phyloP scores from a whole-genome alignment of 2,888 invertebrate species.

The Plebejus melissa region DNA sequence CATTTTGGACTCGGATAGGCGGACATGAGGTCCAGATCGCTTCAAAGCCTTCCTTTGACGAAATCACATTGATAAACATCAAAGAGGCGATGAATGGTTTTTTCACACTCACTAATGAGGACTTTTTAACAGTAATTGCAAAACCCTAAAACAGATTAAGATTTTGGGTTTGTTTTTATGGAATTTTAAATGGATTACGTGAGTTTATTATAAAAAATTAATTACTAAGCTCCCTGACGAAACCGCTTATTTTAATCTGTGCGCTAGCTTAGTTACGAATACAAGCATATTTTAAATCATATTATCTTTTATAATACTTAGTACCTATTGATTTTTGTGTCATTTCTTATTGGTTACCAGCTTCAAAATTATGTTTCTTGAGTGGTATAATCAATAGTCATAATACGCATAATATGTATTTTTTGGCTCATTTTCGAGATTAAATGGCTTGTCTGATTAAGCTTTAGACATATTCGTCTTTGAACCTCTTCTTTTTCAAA shows the following conservation, averaged over 20 bases:
- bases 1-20: neutral
- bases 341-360: too few species aligned
- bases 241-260: conserved; percentile 7
- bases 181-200: neutral
- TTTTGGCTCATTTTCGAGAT: too few species aligned
- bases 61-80: conserved; percentile 1
- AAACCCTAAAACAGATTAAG: neutral
- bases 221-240: neutral
- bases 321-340: too few species aligned
- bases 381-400: too few species aligned
- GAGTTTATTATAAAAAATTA: neutral
- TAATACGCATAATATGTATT: too few species aligned
- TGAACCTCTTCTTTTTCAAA: too few species aligned
- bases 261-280: conserved; percentile 2
- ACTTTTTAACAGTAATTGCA: neutral
- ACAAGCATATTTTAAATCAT: neutral
- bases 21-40: neutral
- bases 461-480: too few species aligned
- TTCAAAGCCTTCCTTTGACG: neutral
- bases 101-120: conserved; percentile 4
- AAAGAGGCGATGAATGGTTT: neutral
- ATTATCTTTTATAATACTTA: neutral
- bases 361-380: too few species aligned
- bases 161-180: neutral
- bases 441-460: too few species aligned